phyloP scores from a whole-genome alignment of 2,888 invertebrate genomes.

The Trachelus tabidus region DNA sequence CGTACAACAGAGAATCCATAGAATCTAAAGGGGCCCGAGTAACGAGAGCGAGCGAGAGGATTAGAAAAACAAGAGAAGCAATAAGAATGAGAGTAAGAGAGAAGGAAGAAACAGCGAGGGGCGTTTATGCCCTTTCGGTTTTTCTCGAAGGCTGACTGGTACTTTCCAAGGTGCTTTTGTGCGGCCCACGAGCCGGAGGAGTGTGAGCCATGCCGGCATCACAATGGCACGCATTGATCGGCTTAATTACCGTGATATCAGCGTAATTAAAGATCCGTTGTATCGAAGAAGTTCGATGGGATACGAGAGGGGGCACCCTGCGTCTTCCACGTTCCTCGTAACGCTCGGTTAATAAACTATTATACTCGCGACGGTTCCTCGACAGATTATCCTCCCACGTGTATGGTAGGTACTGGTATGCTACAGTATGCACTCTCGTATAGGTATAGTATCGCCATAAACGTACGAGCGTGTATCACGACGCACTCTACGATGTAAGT shows the following conservation, averaged over 20 bases:
- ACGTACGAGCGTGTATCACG: not conserved
- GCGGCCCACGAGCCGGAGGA: not conserved
- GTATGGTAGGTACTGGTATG: not conserved
- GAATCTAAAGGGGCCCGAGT: not conserved
- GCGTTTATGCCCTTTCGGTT: constrained; percentile 2
- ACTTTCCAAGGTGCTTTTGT: constrained; percentile 7
- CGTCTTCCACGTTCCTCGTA: constrained; percentile 35
- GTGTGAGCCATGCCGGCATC: constrained; percentile 29
- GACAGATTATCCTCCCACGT: not conserved
- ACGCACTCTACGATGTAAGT: not conserved
- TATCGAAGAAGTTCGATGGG: constrained; percentile 29
- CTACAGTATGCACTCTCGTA: not conserved
- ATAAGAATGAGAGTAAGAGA: not conserved
- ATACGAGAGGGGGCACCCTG: constrained; percentile 21
- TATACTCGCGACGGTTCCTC: constrained; percentile 25
- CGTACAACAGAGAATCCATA: not conserved
- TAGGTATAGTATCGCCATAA: not conserved
- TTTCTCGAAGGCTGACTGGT: not conserved
- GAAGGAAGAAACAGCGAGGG: not conserved
- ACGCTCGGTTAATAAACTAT: constrained; percentile 53
- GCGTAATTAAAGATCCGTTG: constrained; percentile 63
- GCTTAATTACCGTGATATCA: constrained; percentile 64
- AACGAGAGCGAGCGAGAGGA: not conserved
- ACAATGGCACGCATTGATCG: constrained; percentile 61
- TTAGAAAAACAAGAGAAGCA: not conserved